phyloP scores from a whole-genome alignment of 2,113 vertebrate genomes.

The Erpornis zantholeuca region DNA sequence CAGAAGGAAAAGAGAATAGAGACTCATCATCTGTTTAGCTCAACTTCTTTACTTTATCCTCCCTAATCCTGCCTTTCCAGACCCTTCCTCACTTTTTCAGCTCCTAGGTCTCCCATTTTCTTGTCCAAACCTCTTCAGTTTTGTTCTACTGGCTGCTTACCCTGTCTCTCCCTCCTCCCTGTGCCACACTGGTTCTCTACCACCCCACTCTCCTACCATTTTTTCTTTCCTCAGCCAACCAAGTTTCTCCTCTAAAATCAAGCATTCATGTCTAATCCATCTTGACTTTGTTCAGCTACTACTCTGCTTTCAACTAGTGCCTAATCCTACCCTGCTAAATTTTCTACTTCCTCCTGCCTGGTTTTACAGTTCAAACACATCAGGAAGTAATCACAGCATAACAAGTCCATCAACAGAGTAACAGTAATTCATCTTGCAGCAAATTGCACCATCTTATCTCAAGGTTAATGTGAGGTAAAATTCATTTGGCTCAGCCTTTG shows the following conservation, averaged over 20 bases:
- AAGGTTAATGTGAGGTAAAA: constrained; percentile 32
- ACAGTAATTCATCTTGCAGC: neutral
- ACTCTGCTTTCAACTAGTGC: neutral
- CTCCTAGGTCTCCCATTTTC: neutral
- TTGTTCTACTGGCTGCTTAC: neutral
- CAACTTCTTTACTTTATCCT: neutral
- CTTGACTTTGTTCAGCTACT: neutral
- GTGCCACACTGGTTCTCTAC: neutral
- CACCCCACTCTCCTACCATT: neutral
- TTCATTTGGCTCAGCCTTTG: neutral
- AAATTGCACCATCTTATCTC: neutral
- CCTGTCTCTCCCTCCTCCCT: neutral
- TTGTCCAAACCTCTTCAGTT: neutral
- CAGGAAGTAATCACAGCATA: neutral
- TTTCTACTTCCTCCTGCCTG: neutral
- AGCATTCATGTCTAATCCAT: neutral
- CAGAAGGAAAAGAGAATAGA: neutral
- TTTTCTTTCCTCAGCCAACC: neutral
- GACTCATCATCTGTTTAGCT: neutral
- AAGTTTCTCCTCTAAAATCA: neutral
- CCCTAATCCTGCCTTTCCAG: neutral
- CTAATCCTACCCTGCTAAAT: neutral
- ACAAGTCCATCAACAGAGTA: neutral
- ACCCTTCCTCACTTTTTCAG: neutral
- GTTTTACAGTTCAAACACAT: neutral